Evolutionary conservation across 2,888 invertebrate species (phyloP), one percentile per base, ranked within the genome.

Genomic region (Invenusta paracnida): DNA sequence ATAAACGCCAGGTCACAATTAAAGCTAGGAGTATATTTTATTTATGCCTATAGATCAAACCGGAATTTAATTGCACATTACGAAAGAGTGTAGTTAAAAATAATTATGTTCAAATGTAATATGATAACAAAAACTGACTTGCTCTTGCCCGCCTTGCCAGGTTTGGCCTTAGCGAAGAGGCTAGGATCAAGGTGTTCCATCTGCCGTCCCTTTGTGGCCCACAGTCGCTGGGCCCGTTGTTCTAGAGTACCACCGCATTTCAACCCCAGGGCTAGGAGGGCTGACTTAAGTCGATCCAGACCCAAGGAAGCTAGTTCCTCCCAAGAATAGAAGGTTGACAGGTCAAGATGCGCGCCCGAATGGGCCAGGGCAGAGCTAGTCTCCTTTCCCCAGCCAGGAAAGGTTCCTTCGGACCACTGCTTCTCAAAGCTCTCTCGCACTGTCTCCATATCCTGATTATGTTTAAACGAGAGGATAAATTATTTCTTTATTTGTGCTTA

Each of bases 221-320:
- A 99, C 87, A 99, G 93, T 87, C 99, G 93, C 91, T 98, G 96
- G 0, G 99, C 99, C 89, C 99, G 93, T 92, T 99, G 98, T 92
- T 98, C 97, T 84, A 99, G 92, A 1, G 98, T 98, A 0, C 94
- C 94, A 86, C 99, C 99, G 92, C 99, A 99, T 92, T 99, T 99
- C 0, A 99, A 93, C 0, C 97, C 96, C 25, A 99, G 93, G 0
- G 98, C 98, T 94, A 98, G 95, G 17, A 98, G 92, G 0, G 98
- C 98, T 0, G 97, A 97, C 91, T 99, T 99, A 66, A 99, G 93
- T 87, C 99, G 94, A 93, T 99, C 99, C 88, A 99, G 92, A 27
- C 99, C 99, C 0, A 99, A 93, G 0, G 98, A 97, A 0, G 98
- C 98, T 87, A 99, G 92, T 92, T 99, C 99, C 92, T 92, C 91